These are phyloP conservation scores for Nematopogon swammerdamellus DNA, from an alignment of 2,888 invertebrate genomes.

Conservation along the genomic window DNA sequence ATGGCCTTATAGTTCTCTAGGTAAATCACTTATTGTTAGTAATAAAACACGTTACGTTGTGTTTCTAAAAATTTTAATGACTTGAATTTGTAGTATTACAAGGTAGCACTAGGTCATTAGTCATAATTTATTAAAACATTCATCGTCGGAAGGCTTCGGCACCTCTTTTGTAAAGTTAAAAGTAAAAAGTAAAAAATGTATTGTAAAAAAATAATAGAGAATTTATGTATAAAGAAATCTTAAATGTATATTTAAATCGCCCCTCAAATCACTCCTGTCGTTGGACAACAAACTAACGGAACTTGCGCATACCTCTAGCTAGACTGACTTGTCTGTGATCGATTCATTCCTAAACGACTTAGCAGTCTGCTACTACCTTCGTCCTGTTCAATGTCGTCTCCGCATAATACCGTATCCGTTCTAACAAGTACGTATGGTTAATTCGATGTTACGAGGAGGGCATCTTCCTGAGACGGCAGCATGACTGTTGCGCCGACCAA, in stretches of 20 bases:
- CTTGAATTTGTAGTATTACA: neutral
- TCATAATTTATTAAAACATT: slow-evolving; percentile 1
- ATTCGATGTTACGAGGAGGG: too few species aligned
- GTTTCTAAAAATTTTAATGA: neutral
- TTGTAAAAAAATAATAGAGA: neutral
- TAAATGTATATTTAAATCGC: slow-evolving; percentile 1
- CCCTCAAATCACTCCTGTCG: neutral
- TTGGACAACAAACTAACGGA: neutral
- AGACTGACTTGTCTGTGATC: neutral
- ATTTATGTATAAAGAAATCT: slow-evolving; percentile 1
- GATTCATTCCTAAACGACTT: neutral
- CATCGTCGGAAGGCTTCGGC: too few species aligned
- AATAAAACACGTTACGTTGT: neutral
- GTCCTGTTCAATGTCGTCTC: too few species aligned
- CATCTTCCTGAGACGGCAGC: too few species aligned
- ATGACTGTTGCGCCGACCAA: too few species aligned
- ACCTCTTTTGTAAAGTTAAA: neutral
- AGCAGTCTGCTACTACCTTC: too few species aligned
- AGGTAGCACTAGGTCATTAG: neutral
- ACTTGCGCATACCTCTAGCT: neutral
- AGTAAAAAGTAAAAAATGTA: too few species aligned
- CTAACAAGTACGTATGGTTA: too few species aligned
- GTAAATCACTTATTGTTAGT: slow-evolving; percentile 18
- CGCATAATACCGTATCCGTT: too few species aligned
- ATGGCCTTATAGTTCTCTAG: slow-evolving; percentile 54